phyloP scores from a whole-genome alignment of 2,797 vertebrate species.

The Smutsia gigantea region DNA sequence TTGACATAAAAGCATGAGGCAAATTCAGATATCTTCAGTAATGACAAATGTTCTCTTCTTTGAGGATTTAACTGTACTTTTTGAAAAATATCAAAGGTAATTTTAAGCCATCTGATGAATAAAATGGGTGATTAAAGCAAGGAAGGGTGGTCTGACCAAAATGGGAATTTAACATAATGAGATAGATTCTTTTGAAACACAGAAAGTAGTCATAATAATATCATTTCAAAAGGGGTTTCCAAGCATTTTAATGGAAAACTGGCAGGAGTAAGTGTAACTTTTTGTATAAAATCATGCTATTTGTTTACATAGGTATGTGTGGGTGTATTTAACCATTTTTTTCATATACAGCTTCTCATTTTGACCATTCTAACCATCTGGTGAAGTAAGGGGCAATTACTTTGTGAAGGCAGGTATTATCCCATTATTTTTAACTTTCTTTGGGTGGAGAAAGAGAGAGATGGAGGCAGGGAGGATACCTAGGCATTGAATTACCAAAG shows the following conservation, averaged over 20 bases:
- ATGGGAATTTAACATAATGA: neutral
- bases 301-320: neutral
- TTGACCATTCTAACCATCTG: neutral
- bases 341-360: neutral
- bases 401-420: neutral
- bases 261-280: neutral
- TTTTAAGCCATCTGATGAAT: neutral
- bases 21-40: neutral
- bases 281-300: neutral
- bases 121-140: neutral
- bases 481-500: neutral
- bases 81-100: neutral
- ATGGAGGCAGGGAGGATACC: neutral
- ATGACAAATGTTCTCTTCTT: neutral
- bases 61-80: neutral
- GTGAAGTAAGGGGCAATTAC: neutral
- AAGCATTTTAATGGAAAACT: neutral
- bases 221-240: neutral
- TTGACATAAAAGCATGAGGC: neutral
- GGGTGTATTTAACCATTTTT: neutral
- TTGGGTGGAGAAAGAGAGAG: neutral
- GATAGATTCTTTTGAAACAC: neutral
- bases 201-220: neutral
- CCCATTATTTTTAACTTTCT: neutral
- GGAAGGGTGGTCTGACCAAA: neutral